A percentile compares a stretch with the other conserved stretches of the same genome.
These are phyloP conservation scores for Gallinago solitaria DNA, from an alignment of 2,797 vertebrate species.

Conservation along the genomic window DNA sequence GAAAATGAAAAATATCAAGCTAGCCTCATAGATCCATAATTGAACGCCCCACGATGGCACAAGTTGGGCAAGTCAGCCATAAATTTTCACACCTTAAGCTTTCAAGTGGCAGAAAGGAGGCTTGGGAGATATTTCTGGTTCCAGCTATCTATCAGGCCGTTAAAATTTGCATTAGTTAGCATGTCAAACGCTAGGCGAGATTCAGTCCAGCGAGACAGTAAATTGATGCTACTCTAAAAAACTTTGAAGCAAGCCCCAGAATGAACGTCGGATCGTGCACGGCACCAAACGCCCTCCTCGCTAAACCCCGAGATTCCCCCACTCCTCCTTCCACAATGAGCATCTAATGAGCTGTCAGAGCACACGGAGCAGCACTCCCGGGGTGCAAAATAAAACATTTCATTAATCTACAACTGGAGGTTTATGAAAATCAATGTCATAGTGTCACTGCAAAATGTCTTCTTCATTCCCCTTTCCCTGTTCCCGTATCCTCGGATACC, in stretches of 20 bases:
- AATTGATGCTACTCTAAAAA: constrained; percentile 60
- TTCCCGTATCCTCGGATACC: background rate
- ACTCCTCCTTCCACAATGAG: background rate
- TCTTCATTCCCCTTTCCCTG: background rate
- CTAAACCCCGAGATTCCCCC: background rate
- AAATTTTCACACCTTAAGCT: constrained; percentile 51
- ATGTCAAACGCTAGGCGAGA: constrained; percentile 16
- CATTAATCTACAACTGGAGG: background rate
- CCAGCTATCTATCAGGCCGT: constrained; percentile 51
- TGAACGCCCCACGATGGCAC: background rate
- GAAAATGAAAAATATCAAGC: constrained; percentile 59
- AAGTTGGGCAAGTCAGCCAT: constrained; percentile 7
- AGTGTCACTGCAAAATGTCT: background rate
- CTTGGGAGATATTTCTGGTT: constrained; percentile 26
- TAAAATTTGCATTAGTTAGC: constrained; percentile 55
- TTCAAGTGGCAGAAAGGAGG: constrained; percentile 49
- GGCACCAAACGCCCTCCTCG: background rate
- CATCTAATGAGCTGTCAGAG: background rate
- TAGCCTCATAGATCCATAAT: constrained; percentile 40
- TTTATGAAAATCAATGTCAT: constrained; percentile 20
- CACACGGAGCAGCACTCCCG: background rate
- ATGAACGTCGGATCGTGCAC: background rate
- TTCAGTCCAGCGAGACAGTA: constrained; percentile 29
- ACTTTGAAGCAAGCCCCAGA: constrained; percentile 11
- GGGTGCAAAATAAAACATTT: background rate